Base-by-base conservation (phyloP, 2,797 vertebrate species). In the Choloepus didactylus region DNA sequence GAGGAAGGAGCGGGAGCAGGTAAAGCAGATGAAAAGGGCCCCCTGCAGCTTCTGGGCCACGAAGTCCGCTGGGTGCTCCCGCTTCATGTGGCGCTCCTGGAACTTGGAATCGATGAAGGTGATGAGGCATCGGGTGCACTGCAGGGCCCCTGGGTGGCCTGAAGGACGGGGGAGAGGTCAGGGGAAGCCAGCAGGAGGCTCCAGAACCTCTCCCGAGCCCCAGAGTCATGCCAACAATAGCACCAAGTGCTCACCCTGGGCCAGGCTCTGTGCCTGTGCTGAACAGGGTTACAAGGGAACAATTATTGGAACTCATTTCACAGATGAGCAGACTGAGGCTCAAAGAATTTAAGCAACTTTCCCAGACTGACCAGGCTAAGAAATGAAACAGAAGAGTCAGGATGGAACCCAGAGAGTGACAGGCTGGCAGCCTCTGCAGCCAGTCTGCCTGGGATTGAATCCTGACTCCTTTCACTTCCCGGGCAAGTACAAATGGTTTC, bases 51-150 rank as follows among this genome's bases (percentile, higher is more conserved):
- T 98, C 97, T 99, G 98, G 91, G 99, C 98, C 96, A 99, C 98
- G 88, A 99, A 99, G 95, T 99, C 99, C 85, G 98, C 99, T 3
- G 98, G 97, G 96, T 99, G 99, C 92, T 99, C 99, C 97, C 98
- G 98, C 98, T 99, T 99, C 99, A 99, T 99, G 98, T 99, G 99
- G 83, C 98, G 98, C 77, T 99, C 99, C 98, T 99, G 99, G 96
- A 99, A 99, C 98, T 99, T 99, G 99, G 97, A 98, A 98, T 98
- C 99, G 66, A 99, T 98, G 97, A 99, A 99, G 4, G 99, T 99
- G 97, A 99, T 99, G 97, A 99, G 99, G 97, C 99, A 99, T 96
- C 98, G 98, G 95, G 99, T 99, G 98, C 99, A 99, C 98, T 99
- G 99, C 44, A 41, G 96, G 85, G 98, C 98, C 35, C 98, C 97